A percentile compares a stretch with the other conserved stretches of the same genome.
These are phyloP conservation scores for Halisarca cf. caerulea DNA, from an alignment of 37 sponge, comb jelly and placozoan genomes.

Conservation along the genomic window DNA sequence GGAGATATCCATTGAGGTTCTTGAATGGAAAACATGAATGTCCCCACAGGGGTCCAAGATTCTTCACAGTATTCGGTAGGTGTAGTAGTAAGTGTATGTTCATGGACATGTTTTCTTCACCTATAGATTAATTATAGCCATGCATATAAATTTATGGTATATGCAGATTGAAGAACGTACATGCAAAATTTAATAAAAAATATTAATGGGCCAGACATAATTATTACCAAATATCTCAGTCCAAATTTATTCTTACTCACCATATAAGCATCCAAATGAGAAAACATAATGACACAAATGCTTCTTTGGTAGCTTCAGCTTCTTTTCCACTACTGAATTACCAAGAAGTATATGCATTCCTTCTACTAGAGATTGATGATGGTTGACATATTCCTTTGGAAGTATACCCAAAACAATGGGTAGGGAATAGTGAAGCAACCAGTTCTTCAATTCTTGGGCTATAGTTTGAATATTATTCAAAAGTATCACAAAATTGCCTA, in stretches of 20 bases:
- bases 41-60: conserved; percentile 9
- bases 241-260: too few species aligned
- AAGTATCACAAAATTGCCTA: too few species aligned
- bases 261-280: background rate
- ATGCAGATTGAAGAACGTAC: too few species aligned
- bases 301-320: background rate
- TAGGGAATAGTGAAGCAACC: too few species aligned
- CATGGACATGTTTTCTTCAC: conserved; percentile 5
- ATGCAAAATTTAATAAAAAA: too few species aligned
- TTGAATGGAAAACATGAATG: conserved; percentile 15
- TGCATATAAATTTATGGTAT: background rate
- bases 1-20: background rate
- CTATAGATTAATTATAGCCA: background rate
- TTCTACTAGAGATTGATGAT: too few species aligned
- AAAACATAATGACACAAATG: background rate
- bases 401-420: too few species aligned
- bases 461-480: too few species aligned
- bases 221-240: too few species aligned
- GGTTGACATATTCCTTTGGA: too few species aligned
- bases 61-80: background rate
- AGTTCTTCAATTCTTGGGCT: too few species aligned
- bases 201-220: too few species aligned
- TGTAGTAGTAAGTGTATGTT: conserved; percentile 13
- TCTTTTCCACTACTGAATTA: background rate
- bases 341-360: background rate